A percentile compares a stretch with the other conserved stretches of the same genome.
These are phyloP conservation scores for Drosophila leontia DNA, from an alignment of 1,140 invertebrate species.

Conservation along the genomic window DNA sequence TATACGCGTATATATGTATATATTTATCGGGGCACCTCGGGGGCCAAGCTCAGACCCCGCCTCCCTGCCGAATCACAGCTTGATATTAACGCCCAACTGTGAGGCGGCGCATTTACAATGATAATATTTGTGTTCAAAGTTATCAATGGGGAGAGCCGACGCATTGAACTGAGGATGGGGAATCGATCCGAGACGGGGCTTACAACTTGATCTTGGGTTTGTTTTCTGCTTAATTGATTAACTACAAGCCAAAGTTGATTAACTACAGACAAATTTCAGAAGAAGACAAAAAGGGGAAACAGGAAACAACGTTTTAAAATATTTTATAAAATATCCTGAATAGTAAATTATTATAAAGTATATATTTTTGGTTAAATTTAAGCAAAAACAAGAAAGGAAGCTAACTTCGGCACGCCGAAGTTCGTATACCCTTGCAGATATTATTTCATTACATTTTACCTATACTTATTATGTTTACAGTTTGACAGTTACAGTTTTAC, in stretches of 20 bases:
- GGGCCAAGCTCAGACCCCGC: conserved; percentile 7
- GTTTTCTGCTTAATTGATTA: conserved; percentile 49
- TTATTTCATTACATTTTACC: no score
- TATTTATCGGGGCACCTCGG: conserved; percentile 13
- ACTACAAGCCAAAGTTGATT: conserved; percentile 14
- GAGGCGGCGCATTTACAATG: conserved; percentile 84
- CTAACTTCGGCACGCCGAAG: no score
- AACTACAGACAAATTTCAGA: conserved; percentile 10
- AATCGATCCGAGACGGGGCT: conserved; percentile 28
- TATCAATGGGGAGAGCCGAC: conserved; percentile 75
- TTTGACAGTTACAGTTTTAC: no score
- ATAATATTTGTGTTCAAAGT: conserved; percentile 83
- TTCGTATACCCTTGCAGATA: no score
- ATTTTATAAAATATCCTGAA: neutral
- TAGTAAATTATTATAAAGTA: neutral
- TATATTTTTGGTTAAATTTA: neutral
- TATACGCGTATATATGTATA: conserved; percentile 19
- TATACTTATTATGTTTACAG: no score
- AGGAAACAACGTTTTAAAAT: neutral
- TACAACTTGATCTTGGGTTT: conserved; percentile 43
- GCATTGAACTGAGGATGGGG: conserved; percentile 30
- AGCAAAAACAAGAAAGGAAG: neutral
- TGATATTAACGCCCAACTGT: conserved; percentile 83
- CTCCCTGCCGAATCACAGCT: conserved; percentile 60
- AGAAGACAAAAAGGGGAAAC: neutral